phyloP scores from a whole-genome alignment of 2,113 vertebrate genomes.

The Protomyctophum bolini region DNA sequence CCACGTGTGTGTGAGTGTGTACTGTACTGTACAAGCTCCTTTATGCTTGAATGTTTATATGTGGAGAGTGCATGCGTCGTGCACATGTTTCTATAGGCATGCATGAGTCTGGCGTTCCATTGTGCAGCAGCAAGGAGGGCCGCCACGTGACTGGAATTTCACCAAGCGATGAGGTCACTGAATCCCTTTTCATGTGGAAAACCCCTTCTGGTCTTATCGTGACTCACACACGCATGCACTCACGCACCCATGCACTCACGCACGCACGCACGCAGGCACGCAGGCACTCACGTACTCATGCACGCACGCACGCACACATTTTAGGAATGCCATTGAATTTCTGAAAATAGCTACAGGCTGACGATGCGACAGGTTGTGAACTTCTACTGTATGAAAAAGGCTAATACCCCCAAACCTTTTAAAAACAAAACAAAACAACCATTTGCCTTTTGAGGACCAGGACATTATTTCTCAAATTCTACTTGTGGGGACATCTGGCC shows the following conservation, averaged over 20 bases:
- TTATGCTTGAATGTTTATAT: conserved; percentile 3
- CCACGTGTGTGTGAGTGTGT: not conserved
- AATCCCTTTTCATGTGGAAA: conserved; percentile 65
- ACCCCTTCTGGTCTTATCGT: conserved; percentile 68
- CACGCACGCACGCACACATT: not conserved
- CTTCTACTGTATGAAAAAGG: too few species aligned
- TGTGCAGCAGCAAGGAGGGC: conserved; percentile 5
- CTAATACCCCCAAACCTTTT: too few species aligned
- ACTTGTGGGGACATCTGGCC: too few species aligned
- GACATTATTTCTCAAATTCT: too few species aligned
- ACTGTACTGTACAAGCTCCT: not conserved
- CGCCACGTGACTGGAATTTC: conserved; percentile 62
- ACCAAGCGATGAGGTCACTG: conserved; percentile 62
- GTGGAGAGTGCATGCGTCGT: not conserved
- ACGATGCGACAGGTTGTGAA: too few species aligned
- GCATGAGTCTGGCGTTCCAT: conserved; percentile 11
- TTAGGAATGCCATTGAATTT: too few species aligned
- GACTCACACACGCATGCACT: conserved; percentile 44
- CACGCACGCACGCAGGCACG: conserved; percentile 6
- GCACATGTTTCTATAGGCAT: not conserved
- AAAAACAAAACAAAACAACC: too few species aligned
- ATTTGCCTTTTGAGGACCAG: too few species aligned
- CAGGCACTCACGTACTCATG: conserved; percentile 24
- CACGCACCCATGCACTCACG: conserved; percentile 22
- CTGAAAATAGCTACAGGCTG: too few species aligned